A percentile compares a stretch with the other conserved stretches of the same genome.
These are phyloP conservation scores for Pardalotus punctatus DNA, from an alignment of 2,113 vertebrate species.

Conservation along the genomic window DNA sequence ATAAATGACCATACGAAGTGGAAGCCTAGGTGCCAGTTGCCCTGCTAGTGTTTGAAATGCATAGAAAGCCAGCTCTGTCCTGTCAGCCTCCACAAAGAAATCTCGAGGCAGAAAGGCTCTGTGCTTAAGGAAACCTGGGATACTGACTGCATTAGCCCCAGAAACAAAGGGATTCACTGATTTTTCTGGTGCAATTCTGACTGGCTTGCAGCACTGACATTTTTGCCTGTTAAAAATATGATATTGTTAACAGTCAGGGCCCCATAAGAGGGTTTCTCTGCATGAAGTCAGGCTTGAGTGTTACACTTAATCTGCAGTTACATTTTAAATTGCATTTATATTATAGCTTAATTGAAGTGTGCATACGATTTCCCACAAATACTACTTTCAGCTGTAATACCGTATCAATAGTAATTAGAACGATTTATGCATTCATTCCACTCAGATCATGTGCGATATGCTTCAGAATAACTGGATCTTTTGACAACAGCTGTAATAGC, in stretches of 20 bases:
- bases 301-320: slow-evolving; percentile 39
- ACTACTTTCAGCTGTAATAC: neutral
- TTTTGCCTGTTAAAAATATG: slow-evolving; percentile 20
- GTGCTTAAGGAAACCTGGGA: neutral
- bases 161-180: neutral
- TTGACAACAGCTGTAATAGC: neutral
- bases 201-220: neutral
- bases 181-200: neutral
- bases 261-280: slow-evolving; percentile 6
- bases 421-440: neutral
- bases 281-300: slow-evolving; percentile 39
- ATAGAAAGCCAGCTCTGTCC: neutral
- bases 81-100: neutral
- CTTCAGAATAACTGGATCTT: neutral
- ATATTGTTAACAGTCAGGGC: neutral
- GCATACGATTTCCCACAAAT: slow-evolving; percentile 16
- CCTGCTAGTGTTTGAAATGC: accelerated
- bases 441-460: neutral
- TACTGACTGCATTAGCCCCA: neutral
- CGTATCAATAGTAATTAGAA: slow-evolving; percentile 20
- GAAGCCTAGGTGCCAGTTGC: neutral
- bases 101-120: neutral
- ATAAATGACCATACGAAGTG: neutral
- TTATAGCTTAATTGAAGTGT: slow-evolving; percentile 52
- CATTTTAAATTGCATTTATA: slow-evolving; percentile 52